Conservation (phyloP, 2,888 invertebrate genomes). For the Dasysyrphus albostriatus region DNA sequence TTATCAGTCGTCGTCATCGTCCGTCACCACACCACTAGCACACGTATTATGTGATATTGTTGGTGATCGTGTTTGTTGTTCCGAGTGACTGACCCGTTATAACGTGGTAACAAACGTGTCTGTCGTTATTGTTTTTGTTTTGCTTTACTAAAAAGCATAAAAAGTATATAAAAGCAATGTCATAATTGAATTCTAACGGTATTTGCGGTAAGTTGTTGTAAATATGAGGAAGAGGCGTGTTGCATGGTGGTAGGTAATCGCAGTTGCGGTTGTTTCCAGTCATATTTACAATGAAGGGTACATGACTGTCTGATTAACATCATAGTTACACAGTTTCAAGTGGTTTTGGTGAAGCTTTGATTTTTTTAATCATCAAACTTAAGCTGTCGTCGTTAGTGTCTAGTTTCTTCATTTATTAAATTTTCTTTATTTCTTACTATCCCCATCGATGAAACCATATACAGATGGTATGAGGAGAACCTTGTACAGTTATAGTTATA, state of each 20-base stretch:
- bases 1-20: not conserved
- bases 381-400: not conserved
- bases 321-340: not conserved
- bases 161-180: slow-evolving; percentile 40
- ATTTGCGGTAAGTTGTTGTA: slow-evolving; percentile 41
- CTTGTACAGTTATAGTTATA: too few species aligned
- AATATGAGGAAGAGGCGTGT: slow-evolving; percentile 31
- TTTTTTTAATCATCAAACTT: not conserved
- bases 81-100: slow-evolving; percentile 65
- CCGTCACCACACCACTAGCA: slow-evolving; percentile 6
- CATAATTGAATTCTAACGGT: slow-evolving; percentile 69
- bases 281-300: not conserved
- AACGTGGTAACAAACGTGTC: slow-evolving; percentile 57
- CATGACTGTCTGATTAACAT: not conserved
- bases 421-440: too few species aligned
- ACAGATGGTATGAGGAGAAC: too few species aligned
- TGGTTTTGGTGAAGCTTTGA: not conserved
- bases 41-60: slow-evolving; percentile 40
- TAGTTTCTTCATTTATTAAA: not conserved
- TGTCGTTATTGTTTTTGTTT: not conserved
- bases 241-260: not conserved
- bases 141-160: slow-evolving; percentile 7
- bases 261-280: not conserved
- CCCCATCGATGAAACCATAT: too few species aligned
- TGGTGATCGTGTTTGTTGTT: slow-evolving; percentile 64